Evolutionary conservation across 2,797 vertebrate genomes (phyloP).

Genomic region (Eupleurogrammus muticus): DNA sequence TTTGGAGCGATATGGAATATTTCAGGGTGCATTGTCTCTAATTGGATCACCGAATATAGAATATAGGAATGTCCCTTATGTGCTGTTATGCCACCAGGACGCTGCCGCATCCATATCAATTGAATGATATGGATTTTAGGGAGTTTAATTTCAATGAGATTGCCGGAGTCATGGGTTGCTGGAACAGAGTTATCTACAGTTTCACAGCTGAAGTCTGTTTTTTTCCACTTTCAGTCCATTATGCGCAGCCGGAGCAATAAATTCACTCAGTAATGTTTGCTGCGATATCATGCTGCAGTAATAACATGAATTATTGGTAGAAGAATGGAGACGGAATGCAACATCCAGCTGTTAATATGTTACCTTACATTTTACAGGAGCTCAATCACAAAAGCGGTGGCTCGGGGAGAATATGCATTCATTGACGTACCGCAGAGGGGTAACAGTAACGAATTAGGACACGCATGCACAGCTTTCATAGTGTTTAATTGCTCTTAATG

Average conservation of each 20-base stretch:
- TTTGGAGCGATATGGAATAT: conserved; percentile 60
- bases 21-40: conserved; percentile 67
- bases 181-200: conserved; percentile 65
- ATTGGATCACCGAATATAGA: conserved; percentile 64
- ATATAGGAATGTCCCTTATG: conserved; percentile 49
- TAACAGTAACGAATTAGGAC: conserved; percentile 43
- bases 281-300: conserved; percentile 71
- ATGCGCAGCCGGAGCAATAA: conserved; percentile 68
- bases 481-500: conserved; percentile 54
- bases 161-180: conserved; percentile 53
- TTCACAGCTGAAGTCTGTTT: conserved; percentile 60
- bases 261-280: conserved; percentile 71
- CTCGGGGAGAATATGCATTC: conserved; percentile 27
- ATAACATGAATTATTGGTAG: conserved; percentile 78
- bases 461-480: conserved; percentile 13
- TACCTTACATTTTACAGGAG: conserved; percentile 59
- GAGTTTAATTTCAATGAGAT: conserved; percentile 69
- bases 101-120: conserved; percentile 54
- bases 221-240: conserved; percentile 58
- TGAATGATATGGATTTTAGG: conserved; percentile 70
- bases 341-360: conserved; percentile 63
- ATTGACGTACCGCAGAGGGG: conserved; percentile 40
- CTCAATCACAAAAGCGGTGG: conserved; percentile 55
- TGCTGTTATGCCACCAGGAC: conserved; percentile 44
- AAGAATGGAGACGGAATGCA: conserved; percentile 55